Percentiles rank a stretch among this genome's conserved stretches.
Conservation (phyloP, 2,113 vertebrate genomes). For the Shinisaurus crocodilurus region DNA sequence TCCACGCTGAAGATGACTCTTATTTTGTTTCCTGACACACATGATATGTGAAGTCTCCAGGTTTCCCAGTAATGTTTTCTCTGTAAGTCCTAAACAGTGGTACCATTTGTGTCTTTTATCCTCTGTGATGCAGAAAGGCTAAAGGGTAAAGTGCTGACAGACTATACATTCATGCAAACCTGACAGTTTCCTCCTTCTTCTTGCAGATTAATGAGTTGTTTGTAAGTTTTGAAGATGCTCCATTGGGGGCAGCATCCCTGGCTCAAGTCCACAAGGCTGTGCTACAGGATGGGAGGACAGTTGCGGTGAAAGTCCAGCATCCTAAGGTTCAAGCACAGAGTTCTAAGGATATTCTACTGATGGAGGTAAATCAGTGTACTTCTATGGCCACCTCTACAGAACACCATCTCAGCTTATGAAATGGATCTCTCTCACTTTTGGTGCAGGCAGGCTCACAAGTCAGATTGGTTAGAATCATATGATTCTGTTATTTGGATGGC, state of each 20-base stretch:
- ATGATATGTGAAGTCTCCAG: neutral
- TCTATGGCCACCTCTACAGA: neutral
- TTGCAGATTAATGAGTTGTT: constrained; percentile 91
- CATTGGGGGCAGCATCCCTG: constrained; percentile 92
- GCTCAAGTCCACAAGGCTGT: constrained; percentile 98
- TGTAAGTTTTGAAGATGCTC: constrained; percentile 88
- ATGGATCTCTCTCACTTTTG: neutral
- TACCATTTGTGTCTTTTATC: neutral
- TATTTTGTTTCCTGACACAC: neutral
- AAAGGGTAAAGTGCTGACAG: neutral
- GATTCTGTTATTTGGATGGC: neutral
- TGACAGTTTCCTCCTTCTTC: constrained; percentile 47
- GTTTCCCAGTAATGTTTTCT: constrained; percentile 4
- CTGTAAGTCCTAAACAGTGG: neutral
- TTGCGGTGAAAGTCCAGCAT: constrained; percentile 97
- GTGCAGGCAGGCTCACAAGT: neutral
- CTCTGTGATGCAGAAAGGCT: neutral
- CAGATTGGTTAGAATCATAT: neutral
- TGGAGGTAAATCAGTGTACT: constrained; percentile 85
- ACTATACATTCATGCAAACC: constrained; percentile 5
- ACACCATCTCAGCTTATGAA: fast-evolving
- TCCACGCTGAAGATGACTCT: neutral
- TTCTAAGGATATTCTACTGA: constrained; percentile 91
- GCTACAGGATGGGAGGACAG: constrained; percentile 89
- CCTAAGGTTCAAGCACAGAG: constrained; percentile 94